Conservation (phyloP, 2,888 invertebrate species). For the Imbricaverruca yamaguchii region DNA sequence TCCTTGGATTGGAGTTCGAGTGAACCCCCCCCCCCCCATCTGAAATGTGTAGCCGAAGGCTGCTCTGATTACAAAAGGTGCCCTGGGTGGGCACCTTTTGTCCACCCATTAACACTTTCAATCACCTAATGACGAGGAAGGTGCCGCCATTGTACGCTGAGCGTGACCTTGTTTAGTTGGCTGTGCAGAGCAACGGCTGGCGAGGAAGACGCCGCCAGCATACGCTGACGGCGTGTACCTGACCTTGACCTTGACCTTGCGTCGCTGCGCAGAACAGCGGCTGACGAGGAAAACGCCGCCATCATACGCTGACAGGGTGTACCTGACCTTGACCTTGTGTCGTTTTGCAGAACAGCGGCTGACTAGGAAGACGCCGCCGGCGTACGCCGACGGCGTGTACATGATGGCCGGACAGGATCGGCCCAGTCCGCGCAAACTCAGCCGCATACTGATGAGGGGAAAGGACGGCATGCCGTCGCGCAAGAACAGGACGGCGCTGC, state of each 20-base stretch:
- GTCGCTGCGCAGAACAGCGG: conserved; percentile 62
- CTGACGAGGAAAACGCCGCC: conserved; percentile 84
- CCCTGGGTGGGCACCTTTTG: too few species aligned
- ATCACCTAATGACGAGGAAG: too few species aligned
- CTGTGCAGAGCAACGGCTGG: conserved; percentile 81
- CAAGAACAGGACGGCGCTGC: conserved; percentile 75
- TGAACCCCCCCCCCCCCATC: too few species aligned
- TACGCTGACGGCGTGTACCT: conserved; percentile 53
- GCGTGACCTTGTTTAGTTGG: too few species aligned
- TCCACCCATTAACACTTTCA: too few species aligned
- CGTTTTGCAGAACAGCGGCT: conserved; percentile 68
- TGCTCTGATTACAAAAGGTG: too few species aligned
- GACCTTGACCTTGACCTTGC: too few species aligned
- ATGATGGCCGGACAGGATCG: conserved; percentile 84
- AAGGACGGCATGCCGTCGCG: conserved; percentile 77
- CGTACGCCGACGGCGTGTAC: conserved; percentile 92
- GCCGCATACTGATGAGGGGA: conserved; percentile 85
- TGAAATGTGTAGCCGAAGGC: too few species aligned
- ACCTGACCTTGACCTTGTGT: conserved; percentile 52
- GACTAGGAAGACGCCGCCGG: conserved; percentile 80
- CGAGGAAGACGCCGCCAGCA: conserved; percentile 80
- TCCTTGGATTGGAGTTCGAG: too few species aligned
- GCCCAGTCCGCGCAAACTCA: conserved; percentile 80
- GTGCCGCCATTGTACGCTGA: too few species aligned
- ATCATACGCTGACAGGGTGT: conserved; percentile 89